A percentile compares a stretch with the other conserved stretches of the same genome.
Conservation (phyloP, 2,113 vertebrate species). For the Benitochromis conjunctus region DNA sequence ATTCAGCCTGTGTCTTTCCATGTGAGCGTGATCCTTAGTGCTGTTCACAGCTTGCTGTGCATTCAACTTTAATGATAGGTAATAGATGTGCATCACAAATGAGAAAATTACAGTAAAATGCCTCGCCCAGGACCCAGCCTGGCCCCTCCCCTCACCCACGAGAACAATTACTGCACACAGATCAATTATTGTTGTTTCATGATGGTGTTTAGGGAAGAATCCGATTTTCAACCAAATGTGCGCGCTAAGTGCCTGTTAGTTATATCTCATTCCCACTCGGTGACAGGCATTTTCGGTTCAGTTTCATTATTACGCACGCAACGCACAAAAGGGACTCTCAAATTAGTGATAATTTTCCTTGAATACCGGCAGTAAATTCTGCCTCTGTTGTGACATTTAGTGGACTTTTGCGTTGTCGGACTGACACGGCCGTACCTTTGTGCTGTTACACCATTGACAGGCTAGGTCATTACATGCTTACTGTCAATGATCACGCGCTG, state of each 20-base stretch:
- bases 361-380: slow-evolving; percentile 2
- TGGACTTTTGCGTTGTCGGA: not conserved
- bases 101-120: slow-evolving; percentile 32
- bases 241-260: slow-evolving; percentile 18
- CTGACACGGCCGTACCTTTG: not conserved
- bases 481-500: slow-evolving; percentile 3
- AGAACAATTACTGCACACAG: slow-evolving; percentile 35
- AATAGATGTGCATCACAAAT: slow-evolving; percentile 46
- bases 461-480: slow-evolving; percentile 10
- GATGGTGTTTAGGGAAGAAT: slow-evolving; percentile 34
- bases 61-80: slow-evolving; percentile 50
- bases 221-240: slow-evolving; percentile 16
- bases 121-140: not conserved
- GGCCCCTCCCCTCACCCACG: slow-evolving; percentile 4
- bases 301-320: slow-evolving; percentile 6
- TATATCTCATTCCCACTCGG: slow-evolving; percentile 12
- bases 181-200: slow-evolving; percentile 49
- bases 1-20: slow-evolving; percentile 5
- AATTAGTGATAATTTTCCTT: slow-evolving; percentile 13
- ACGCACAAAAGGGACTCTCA: slow-evolving; percentile 11
- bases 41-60: slow-evolving; percentile 20
- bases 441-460: not conserved
- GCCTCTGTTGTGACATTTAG: not conserved
- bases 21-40: slow-evolving; percentile 2
- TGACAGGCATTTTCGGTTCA: slow-evolving; percentile 11